A percentile compares a stretch with the other conserved stretches of the same genome.
These are phyloP conservation scores for Poeciliopsis prolifica DNA, from an alignment of 2,113 vertebrate species.

Conservation along the genomic window DNA sequence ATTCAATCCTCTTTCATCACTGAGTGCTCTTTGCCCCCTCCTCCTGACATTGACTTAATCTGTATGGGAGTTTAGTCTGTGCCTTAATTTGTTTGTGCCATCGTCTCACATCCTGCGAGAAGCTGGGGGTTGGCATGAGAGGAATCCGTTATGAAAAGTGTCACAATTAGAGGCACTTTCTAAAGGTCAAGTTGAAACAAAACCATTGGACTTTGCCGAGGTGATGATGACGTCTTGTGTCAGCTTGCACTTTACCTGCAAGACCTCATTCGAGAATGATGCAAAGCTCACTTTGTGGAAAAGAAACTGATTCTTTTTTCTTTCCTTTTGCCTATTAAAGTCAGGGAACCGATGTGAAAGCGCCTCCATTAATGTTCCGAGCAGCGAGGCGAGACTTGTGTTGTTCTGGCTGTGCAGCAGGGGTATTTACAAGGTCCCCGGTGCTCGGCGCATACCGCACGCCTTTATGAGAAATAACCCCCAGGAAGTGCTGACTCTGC, in stretches of 20 bases:
- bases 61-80: conserved; percentile 38
- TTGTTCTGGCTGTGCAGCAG: conserved; percentile 55
- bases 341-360: conserved; percentile 16
- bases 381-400: conserved; percentile 39
- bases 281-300: background rate
- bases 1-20: conserved; percentile 65
- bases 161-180: conserved; percentile 36
- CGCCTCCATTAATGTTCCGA: conserved; percentile 48
- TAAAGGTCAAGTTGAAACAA: conserved; percentile 48
- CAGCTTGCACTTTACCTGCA: conserved; percentile 47
- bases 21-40: conserved; percentile 48
- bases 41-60: conserved; percentile 55
- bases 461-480: conserved; percentile 68
- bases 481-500: conserved; percentile 70
- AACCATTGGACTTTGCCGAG: conserved; percentile 2
- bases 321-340: conserved; percentile 47
- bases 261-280: background rate
- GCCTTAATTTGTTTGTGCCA: conserved; percentile 35
- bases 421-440: conserved; percentile 68
- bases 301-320: conserved; percentile 16
- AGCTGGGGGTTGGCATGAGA: background rate
- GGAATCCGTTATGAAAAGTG: conserved; percentile 34
- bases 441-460: conserved; percentile 32
- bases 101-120: conserved; percentile 7
- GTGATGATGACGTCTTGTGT: conserved; percentile 39